Base-by-base conservation (phyloP, 2,888 invertebrate species). In the Tiliacea citrago region DNA sequence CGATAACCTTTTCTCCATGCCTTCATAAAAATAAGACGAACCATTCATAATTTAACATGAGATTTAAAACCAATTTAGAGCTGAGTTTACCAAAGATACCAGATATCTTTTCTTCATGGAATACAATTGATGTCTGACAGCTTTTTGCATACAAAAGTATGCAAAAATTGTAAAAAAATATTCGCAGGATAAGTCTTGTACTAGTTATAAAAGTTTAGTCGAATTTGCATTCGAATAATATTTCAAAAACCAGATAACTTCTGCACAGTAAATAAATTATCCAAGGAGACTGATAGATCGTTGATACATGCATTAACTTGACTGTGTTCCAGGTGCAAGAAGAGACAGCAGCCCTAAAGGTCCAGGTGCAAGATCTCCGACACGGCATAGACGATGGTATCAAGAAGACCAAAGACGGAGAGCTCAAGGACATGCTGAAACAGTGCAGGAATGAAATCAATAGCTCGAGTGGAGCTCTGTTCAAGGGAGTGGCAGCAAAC, bases 291-390 rank as follows among this genome's bases (percentile, higher is more conserved):
- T 51, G 10, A 35, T 10, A 51, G n/a, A 18, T 66, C 2, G 13
- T 66, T 35, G 51, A n/a, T 29, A 13, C 10, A 65, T 18, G 7
- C 7, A 53, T 42, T 70, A 0, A 42, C 53, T 12, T 68, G 21
- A 39, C 21, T 47, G 24, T 42, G 49, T 62, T 68, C 13, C 76
- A 94, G 93, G 89, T 89, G 0, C 83, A 85, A 81, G 93, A 91
- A 74, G 92, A 93, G 68, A 87, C 82, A 4, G 82, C 77, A 1
- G 76, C 82, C 1, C 77, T 94, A 0, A 83, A 86, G 39, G 85
- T 82, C 7, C 88, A 91, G 29, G 84, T 91, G 0, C 68, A 87
- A 13, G 91, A 91, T 13, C 79, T 92, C 10, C 74, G 91, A 24
- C 87, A 89, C 13, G 88, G 87, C 0, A n/a, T 93, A 0, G 83